phyloP scores from a whole-genome alignment of 2,113 vertebrate species.

The Geococcyx californianus region DNA sequence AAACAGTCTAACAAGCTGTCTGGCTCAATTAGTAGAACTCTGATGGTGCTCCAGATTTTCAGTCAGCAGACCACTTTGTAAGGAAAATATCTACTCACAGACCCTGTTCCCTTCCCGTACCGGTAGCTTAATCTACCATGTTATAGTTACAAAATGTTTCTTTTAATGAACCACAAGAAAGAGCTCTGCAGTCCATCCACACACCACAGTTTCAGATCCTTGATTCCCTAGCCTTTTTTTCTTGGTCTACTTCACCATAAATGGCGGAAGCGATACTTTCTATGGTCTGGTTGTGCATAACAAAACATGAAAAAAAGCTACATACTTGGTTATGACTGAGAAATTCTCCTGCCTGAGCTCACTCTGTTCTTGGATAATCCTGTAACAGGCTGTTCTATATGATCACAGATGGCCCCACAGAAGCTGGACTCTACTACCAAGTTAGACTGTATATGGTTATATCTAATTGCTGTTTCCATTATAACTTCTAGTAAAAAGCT shows the following conservation, averaged over 20 bases:
- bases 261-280: neutral
- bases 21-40: constrained; percentile 62
- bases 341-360: constrained; percentile 29
- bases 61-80: constrained; percentile 52
- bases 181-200: neutral
- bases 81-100: constrained; percentile 31
- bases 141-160: neutral
- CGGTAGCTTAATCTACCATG: neutral
- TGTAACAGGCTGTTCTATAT: neutral
- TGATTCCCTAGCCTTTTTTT: neutral
- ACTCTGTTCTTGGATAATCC: neutral
- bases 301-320: neutral
- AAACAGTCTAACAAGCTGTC: constrained; percentile 63
- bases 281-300: neutral
- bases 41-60: constrained; percentile 54
- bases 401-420: neutral
- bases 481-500: neutral
- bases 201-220: neutral
- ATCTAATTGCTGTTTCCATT: neutral
- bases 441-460: neutral
- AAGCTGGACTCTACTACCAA: neutral
- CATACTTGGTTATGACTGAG: neutral
- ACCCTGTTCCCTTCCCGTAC: neutral
- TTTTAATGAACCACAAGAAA: constrained; percentile 39
- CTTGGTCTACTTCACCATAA: neutral